These are phyloP conservation scores for Drosophila funebris DNA, from an alignment of 1,140 invertebrate genomes.

Conservation along the genomic window DNA sequence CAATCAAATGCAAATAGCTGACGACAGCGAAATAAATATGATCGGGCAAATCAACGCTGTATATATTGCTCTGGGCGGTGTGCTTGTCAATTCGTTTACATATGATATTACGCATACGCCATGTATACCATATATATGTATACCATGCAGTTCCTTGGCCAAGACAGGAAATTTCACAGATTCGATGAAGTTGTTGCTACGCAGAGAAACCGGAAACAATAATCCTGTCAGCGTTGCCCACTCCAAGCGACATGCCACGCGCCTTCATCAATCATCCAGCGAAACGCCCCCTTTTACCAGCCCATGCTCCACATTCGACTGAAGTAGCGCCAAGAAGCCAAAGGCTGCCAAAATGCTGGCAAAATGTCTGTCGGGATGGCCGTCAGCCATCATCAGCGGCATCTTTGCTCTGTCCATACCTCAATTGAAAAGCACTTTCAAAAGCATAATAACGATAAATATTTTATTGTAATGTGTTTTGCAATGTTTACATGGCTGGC, in stretches of 20 bases:
- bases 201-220: constrained; percentile 26
- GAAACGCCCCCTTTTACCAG: constrained; percentile 8
- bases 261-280: constrained; percentile 68
- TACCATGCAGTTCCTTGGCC: constrained; percentile 3
- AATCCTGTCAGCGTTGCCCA: constrained; percentile 55
- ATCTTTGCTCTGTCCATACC: constrained; percentile 56
- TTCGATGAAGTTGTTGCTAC: constrained; percentile 60
- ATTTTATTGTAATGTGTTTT: constrained; percentile 79
- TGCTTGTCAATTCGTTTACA: constrained; percentile 18
- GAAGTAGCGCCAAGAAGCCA: constrained; percentile 1
- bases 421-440: constrained; percentile 78
- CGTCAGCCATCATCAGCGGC: constrained; percentile 36
- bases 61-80: background rate
- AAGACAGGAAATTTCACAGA: constrained; percentile 31
- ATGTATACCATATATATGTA: too few species aligned
- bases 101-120: constrained; percentile 45
- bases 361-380: constrained; percentile 23
- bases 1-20: constrained; percentile 72
- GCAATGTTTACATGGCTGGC: constrained; percentile 74
- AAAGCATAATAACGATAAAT: constrained; percentile 79
- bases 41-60: constrained; percentile 72
- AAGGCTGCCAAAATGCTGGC: constrained; percentile 15
- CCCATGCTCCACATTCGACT: background rate
- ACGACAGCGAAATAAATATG: constrained; percentile 71
- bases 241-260: constrained; percentile 7